phyloP scores from a whole-genome alignment of 2,113 vertebrate genomes.

The Shinisaurus crocodilurus region DNA sequence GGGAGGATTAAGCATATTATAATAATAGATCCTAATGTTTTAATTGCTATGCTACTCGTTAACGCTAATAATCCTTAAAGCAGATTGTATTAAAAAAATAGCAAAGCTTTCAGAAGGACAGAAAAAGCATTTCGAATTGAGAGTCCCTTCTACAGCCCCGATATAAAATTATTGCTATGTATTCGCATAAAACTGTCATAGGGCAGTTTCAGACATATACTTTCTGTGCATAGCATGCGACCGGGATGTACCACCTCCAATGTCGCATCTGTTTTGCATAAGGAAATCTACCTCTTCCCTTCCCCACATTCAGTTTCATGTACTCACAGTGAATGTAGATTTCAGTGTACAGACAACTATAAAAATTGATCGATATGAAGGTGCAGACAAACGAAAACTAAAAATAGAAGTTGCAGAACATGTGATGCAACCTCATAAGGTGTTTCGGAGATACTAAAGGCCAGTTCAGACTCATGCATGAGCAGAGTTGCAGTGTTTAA shows the following conservation, averaged over 20 bases:
- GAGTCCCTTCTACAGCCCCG: not conserved
- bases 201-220: not conserved
- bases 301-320: not conserved
- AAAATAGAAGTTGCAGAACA: not conserved
- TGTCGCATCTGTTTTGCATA: not conserved
- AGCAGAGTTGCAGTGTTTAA: not conserved
- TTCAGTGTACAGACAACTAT: not conserved
- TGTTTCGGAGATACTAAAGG: not conserved
- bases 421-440: not conserved
- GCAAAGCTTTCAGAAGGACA: not conserved
- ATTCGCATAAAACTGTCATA: too few species aligned
- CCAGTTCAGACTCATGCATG: too few species aligned
- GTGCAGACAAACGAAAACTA: not conserved
- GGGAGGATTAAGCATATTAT: not conserved
- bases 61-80: fast-evolving
- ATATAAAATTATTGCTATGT: not conserved
- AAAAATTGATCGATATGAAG: too few species aligned
- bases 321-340: not conserved
- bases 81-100: not conserved
- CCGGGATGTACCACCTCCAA: not conserved
- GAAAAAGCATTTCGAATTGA: not conserved
- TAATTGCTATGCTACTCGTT: fast-evolving
- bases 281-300: not conserved
- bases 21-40: fast-evolving
- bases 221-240: not conserved